Evolutionary conservation across 1,140 invertebrate genomes (phyloP).

Genomic region (Apis cerana): DNA sequence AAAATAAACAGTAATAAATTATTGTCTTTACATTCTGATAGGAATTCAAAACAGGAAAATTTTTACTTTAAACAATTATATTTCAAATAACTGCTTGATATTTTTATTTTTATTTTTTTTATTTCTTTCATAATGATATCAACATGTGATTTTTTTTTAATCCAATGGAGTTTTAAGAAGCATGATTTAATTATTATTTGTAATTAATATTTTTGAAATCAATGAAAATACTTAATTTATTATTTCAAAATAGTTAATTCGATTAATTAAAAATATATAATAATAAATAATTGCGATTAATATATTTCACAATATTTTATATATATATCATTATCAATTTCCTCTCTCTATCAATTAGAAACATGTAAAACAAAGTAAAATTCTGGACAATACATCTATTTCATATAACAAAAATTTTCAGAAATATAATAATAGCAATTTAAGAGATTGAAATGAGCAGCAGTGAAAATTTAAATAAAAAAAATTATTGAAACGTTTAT

Average conservation of each 20-base stretch:
- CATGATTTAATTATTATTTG: not conserved
- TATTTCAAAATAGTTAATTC: not conserved
- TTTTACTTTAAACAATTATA: not conserved
- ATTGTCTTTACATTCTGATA: not conserved
- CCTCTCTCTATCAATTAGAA: not conserved
- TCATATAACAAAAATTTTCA: not conserved
- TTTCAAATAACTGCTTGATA: not conserved
- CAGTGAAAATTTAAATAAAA: not conserved
- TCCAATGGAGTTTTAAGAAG: not conserved
- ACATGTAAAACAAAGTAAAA: too few species aligned
- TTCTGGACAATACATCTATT: too few species aligned
- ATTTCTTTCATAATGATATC: not conserved
- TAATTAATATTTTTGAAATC: slow-evolving; percentile 16
- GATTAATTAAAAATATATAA: not conserved
- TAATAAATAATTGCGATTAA: not conserved
- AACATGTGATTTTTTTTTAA: not conserved
- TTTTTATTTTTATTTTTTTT: not conserved
- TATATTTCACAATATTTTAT: not conserved
- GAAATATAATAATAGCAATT: not conserved
- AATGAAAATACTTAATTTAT: not conserved
- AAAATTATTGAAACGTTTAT: not conserved
- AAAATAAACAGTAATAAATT: not conserved
- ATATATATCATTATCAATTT: not conserved
- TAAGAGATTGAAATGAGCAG: not conserved
- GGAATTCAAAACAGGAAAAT: not conserved